A percentile compares a stretch with the other conserved stretches of the same genome.
Conservation (phyloP, 2,888 invertebrate species). For the Drosophila mimetica region DNA sequence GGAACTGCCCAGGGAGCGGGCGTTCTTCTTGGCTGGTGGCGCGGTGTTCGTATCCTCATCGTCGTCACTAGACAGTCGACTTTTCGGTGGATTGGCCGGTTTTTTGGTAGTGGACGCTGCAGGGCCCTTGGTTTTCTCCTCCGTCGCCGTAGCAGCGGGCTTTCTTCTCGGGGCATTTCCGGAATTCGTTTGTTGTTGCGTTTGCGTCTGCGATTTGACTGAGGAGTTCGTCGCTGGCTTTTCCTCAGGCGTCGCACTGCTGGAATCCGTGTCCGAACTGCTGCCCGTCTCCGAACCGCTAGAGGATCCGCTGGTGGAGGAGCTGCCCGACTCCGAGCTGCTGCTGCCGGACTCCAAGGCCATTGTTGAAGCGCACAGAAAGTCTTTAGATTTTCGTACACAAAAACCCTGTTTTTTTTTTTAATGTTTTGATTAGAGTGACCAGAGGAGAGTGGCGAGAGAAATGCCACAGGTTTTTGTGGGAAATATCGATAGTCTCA, state of each 20-base stretch:
- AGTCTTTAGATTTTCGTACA: constrained; percentile 24
- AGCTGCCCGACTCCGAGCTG: constrained; percentile 88
- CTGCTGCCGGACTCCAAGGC: constrained; percentile 55
- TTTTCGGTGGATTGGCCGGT: constrained; percentile 1
- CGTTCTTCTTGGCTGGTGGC: constrained; percentile 75
- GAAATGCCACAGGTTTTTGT: background rate
- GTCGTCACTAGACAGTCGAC: constrained; percentile 86
- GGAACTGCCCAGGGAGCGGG: constrained; percentile 47
- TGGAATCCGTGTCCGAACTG: constrained; percentile 89
- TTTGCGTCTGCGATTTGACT: constrained; percentile 26
- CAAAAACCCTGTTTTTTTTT: constrained; percentile 26
- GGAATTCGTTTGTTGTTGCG: constrained; percentile 25
- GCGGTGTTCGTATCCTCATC: constrained; percentile 82
- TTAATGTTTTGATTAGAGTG: constrained; percentile 36
- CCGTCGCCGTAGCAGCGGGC: constrained; percentile 8
- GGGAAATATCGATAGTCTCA: background rate
- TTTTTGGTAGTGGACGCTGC: background rate
- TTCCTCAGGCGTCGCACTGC: constrained; percentile 80
- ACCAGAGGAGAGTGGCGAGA: background rate
- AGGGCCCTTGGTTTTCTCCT: constrained; percentile 21
- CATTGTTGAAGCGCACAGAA: constrained; percentile 28
- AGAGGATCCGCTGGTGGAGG: constrained; percentile 88
- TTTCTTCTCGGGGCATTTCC: constrained; percentile 19
- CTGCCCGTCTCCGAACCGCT: constrained; percentile 87
- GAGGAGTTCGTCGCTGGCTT: constrained; percentile 24